Percentiles rank a stretch among this genome's conserved stretches.
Evolutionary conservation across 2,113 vertebrate genomes (phyloP).

Genomic region (Paralichthys olivaceus): DNA sequence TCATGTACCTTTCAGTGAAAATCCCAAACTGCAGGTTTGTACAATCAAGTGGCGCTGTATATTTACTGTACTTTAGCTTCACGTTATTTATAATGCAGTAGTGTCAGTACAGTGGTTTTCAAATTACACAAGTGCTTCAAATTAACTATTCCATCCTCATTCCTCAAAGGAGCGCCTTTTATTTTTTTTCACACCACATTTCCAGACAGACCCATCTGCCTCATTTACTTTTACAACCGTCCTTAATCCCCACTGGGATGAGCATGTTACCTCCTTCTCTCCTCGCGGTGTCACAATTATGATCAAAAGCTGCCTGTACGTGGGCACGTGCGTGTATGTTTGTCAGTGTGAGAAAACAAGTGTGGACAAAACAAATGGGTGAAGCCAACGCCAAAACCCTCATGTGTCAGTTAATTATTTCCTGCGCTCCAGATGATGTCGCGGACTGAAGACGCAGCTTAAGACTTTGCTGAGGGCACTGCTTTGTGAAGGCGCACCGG

Average conservation of each 20-base stretch:
- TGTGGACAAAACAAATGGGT: slow-evolving; percentile 70
- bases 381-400: slow-evolving; percentile 61
- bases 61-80: slow-evolving; percentile 21
- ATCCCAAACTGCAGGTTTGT: not conserved
- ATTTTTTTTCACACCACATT: slow-evolving; percentile 33
- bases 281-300: slow-evolving; percentile 61
- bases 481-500: slow-evolving; percentile 48
- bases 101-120: slow-evolving; percentile 24
- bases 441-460: slow-evolving; percentile 54
- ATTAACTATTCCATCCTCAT: slow-evolving; percentile 36
- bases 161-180: slow-evolving; percentile 55
- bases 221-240: slow-evolving; percentile 70
- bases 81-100: slow-evolving; percentile 17
- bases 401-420: slow-evolving; percentile 71
- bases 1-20: slow-evolving; percentile 9
- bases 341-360: slow-evolving; percentile 29
- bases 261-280: slow-evolving; percentile 62
- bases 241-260: slow-evolving; percentile 56
- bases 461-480: slow-evolving; percentile 60
- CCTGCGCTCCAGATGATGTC: slow-evolving; percentile 62
- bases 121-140: slow-evolving; percentile 42
- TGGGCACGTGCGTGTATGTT: not conserved
- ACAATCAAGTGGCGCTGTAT: not conserved
- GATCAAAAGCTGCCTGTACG: slow-evolving; percentile 61
- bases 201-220: slow-evolving; percentile 68